Conservation (phyloP, 2,888 invertebrate genomes). For the Plagiodera versicolora region DNA sequence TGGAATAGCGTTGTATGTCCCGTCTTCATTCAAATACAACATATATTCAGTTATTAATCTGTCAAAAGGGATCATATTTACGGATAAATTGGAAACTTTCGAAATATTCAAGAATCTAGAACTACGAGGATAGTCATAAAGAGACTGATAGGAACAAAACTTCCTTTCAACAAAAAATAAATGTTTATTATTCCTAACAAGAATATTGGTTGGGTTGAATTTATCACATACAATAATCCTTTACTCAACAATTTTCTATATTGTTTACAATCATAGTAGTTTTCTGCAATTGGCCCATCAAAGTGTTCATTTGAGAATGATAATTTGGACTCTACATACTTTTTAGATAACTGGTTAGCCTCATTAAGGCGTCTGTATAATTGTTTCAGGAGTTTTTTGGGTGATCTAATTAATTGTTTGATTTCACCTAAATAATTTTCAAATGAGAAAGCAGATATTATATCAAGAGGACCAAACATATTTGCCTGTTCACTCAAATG, state of each 20-base stretch:
- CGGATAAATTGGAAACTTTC: no score
- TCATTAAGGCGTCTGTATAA: slow-evolving; percentile 16
- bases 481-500: slow-evolving; percentile 25
- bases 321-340: slow-evolving; percentile 8
- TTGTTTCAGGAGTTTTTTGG: slow-evolving; percentile 20
- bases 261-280: slow-evolving; percentile 10
- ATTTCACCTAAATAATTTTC: slow-evolving; percentile 24
- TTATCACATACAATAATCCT: no score
- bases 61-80: no score
- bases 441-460: slow-evolving; percentile 22
- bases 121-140: slow-evolving; percentile 7
- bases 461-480: slow-evolving; percentile 17
- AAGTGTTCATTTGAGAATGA: slow-evolving; percentile 14
- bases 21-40: no score
- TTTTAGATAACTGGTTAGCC: slow-evolving; percentile 12
- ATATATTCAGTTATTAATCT: no score
- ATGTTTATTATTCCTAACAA: no score
- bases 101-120: slow-evolving; percentile 11
- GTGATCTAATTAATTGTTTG: slow-evolving; percentile 16
- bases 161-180: slow-evolving; percentile 13
- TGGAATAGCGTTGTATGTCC: no score
- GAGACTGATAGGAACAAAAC: slow-evolving; percentile 13
- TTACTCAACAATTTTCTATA: no score
- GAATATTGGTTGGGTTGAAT: no score
- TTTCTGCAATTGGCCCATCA: slow-evolving; percentile 12